These are phyloP conservation scores for Berghia stephanieae DNA, from an alignment of 1,140 invertebrate species.

Conservation along the genomic window DNA sequence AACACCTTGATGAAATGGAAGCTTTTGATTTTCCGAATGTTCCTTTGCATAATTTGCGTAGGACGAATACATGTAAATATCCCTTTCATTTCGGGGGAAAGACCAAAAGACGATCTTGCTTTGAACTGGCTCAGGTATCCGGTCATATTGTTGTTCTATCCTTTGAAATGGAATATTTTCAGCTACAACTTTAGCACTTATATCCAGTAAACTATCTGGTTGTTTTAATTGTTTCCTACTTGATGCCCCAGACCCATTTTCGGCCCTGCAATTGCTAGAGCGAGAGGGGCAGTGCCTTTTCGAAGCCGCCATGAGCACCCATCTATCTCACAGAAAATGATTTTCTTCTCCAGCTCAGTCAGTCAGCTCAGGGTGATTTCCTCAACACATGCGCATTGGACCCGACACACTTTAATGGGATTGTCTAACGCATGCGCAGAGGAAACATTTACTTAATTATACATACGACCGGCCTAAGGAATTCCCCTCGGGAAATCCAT, in stretches of 20 bases:
- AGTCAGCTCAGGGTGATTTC: slow-evolving; percentile 46
- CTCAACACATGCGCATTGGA: slow-evolving; percentile 53
- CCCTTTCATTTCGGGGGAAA: slow-evolving; percentile 84
- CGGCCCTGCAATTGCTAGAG: slow-evolving; percentile 43
- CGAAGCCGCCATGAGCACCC: slow-evolving; percentile 66
- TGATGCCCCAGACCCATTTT: slow-evolving; percentile 51
- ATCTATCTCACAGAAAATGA: slow-evolving; percentile 64
- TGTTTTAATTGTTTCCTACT: slow-evolving; percentile 54
- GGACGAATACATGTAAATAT: slow-evolving; percentile 90
- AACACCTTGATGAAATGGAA: slow-evolving; percentile 86
- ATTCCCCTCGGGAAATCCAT: slow-evolving; percentile 50
- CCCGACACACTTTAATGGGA: slow-evolving; percentile 25
- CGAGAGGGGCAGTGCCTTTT: slow-evolving; percentile 65
- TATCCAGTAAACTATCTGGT: slow-evolving; percentile 77
- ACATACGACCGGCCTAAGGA: slow-evolving; percentile 42
- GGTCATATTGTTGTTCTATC: slow-evolving; percentile 85
- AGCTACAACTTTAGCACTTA: slow-evolving; percentile 84
- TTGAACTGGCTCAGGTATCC: slow-evolving; percentile 88
- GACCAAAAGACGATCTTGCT: slow-evolving; percentile 88
- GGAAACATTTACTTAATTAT: background rate
- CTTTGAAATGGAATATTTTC: slow-evolving; percentile 85
- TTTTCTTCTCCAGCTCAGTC: no score
- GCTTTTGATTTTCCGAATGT: slow-evolving; percentile 76
- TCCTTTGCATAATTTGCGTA: slow-evolving; percentile 72
- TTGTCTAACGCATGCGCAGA: slow-evolving; percentile 44